A percentile compares a stretch with the other conserved stretches of the same genome.
phyloP scores from a whole-genome alignment of 2,113 vertebrate species.

The Perognathus longimembris region DNA sequence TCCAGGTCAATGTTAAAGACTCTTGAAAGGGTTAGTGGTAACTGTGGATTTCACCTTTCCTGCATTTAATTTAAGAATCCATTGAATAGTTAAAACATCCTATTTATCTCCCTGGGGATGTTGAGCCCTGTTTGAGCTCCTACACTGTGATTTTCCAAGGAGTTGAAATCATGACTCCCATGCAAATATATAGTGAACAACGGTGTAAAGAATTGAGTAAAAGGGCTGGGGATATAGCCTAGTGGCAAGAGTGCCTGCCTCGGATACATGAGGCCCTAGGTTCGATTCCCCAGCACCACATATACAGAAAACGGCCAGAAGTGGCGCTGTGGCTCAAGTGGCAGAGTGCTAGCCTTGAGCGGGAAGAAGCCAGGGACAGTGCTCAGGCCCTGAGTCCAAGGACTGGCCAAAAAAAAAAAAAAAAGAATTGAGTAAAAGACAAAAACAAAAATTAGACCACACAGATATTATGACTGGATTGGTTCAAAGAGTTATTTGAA shows the following conservation, averaged over 20 bases:
- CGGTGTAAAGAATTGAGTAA: background rate
- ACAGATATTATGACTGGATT: background rate
- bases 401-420: too few species aligned
- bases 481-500: background rate
- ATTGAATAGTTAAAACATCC: background rate
- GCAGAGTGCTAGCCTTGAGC: too few species aligned
- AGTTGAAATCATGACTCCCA: background rate
- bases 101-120: background rate
- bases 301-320: too few species aligned
- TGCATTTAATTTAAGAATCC: background rate
- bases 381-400: too few species aligned
- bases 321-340: too few species aligned
- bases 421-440: background rate
- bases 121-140: background rate
- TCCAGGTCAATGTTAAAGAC: background rate
- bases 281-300: too few species aligned
- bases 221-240: too few species aligned
- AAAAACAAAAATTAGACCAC: background rate
- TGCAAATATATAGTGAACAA: background rate
- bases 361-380: too few species aligned
- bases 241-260: too few species aligned
- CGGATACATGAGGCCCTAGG: too few species aligned
- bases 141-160: conserved; percentile 2
- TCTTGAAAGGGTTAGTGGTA: background rate
- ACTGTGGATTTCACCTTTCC: background rate